phyloP scores from a whole-genome alignment of 2,113 vertebrate genomes.

The Toxotes chatareus region DNA sequence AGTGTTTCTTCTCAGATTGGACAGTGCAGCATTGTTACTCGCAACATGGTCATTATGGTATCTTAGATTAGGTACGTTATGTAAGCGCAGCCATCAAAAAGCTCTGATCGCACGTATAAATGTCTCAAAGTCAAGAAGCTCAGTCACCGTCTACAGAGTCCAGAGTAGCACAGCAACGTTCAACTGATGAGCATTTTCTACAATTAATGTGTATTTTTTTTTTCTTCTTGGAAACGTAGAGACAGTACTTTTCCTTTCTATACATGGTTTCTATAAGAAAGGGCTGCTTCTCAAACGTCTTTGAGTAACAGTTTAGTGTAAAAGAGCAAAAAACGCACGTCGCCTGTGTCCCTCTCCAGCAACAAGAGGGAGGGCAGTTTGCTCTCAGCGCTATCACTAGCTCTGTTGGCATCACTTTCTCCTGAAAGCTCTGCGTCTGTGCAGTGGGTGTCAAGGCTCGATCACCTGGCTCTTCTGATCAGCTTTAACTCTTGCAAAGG shows the following conservation, averaged over 20 bases:
- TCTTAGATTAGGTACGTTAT: conserved; percentile 80
- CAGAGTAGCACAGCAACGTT: conserved; percentile 79
- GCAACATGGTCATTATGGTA: conserved; percentile 77
- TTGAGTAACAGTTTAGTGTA: conserved; percentile 87
- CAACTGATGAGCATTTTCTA: conserved; percentile 80
- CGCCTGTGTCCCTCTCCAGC: conserved; percentile 79
- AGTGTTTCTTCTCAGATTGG: conserved; percentile 70
- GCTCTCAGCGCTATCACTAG: conserved; percentile 80
- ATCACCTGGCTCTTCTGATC: conserved; percentile 81
- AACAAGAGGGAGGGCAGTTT: conserved; percentile 65
- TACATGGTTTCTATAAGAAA: conserved; percentile 86
- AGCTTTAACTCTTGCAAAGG: conserved; percentile 64
- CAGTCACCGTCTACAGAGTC: conserved; percentile 73
- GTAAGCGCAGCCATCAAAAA: conserved; percentile 86
- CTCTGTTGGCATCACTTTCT: conserved; percentile 80
- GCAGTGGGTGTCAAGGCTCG: conserved; percentile 76
- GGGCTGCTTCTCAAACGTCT: conserved; percentile 73
- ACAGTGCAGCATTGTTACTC: conserved; percentile 79
- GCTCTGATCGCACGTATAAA: conserved; percentile 83
- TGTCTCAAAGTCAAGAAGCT: conserved; percentile 69
- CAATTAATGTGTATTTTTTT: conserved; percentile 62
- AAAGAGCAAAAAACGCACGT: conserved; percentile 87
- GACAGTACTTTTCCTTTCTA: conserved; percentile 82
- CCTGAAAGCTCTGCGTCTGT: conserved; percentile 72
- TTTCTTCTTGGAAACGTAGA: conserved; percentile 80